These are phyloP conservation scores for Cepaea hortensis DNA, from an alignment of 2,888 invertebrate genomes.

Conservation along the genomic window DNA sequence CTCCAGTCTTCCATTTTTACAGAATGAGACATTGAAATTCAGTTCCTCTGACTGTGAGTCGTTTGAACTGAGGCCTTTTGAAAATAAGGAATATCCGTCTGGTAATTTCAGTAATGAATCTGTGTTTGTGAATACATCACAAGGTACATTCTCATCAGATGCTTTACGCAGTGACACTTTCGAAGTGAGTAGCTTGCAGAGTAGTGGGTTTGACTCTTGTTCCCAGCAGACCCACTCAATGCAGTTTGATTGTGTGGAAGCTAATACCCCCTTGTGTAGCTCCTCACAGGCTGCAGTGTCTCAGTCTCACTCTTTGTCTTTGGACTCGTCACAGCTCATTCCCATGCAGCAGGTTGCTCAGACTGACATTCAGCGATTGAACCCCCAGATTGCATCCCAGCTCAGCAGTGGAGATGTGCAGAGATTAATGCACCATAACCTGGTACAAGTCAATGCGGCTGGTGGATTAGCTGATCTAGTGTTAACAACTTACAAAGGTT, in stretches of 20 bases:
- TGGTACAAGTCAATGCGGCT: not conserved
- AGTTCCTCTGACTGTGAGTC: not conserved
- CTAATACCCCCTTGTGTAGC: not conserved
- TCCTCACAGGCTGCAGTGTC: not conserved
- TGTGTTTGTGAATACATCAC: not conserved
- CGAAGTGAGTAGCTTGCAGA: constrained; percentile 3
- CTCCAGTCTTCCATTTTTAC: not conserved
- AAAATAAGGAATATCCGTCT: not conserved
- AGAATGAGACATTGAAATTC: not conserved
- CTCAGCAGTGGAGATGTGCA: not conserved
- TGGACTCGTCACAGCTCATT: not conserved
- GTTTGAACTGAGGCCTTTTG: not conserved
- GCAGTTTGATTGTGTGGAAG: not conserved
- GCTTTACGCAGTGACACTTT: not conserved
- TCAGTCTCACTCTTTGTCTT: not conserved
- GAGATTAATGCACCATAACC: not conserved
- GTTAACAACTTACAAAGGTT: not conserved
- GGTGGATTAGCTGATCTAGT: not conserved
- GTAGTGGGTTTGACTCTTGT: not conserved
- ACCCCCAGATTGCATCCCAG: not conserved
- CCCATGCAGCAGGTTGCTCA: not conserved
- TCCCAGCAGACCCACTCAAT: not conserved
- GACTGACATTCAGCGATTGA: constrained; percentile 10
- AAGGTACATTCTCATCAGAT: not conserved
- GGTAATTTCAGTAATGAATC: not conserved